Base-by-base conservation (phyloP, 2,113 vertebrate species). In the Lasiurus borealis region DNA sequence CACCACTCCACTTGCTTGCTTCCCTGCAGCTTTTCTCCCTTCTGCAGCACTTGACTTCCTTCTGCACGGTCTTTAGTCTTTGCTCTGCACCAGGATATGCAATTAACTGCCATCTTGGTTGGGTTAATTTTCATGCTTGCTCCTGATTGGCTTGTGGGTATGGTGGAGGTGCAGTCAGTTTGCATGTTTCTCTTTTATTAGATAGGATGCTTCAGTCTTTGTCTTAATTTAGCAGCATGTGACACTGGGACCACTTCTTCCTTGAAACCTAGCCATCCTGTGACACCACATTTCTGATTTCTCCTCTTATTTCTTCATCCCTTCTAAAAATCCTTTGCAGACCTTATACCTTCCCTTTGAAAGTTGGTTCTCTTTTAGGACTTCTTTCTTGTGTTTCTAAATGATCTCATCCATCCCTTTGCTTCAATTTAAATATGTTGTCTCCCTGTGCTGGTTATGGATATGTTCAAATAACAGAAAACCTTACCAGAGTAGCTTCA, bases 331-430 rank as follows among this genome's bases (percentile, higher is more conserved):
- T 66, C 77, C 25, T 27, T 73, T 44, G 71, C 44, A 73, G 78
- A n/a, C 13, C 34, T 59, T 77, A 29, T 14, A 9, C 18, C 19
- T 34, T 91, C 29, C 36, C 48, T 72, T 54, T 64, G 50, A 93
- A 95, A 92, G 21, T 44, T 59, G 82, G 12, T 72, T 92, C 57
- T 86, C 52, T 57, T 82, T 95, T 86, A 73, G 54, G 3, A 89
- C 29, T 85, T 94, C 34, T 71, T 87, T 90, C 36, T 71, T 92
- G 40, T 92, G 88, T 80, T 62, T 31, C 14, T 34, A 85, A 40
- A 34, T 87, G 25, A 76, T 62, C n/a, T 93, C 40, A 66, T 68
- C 34, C 27, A 87, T 23, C 14, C 15, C n/a, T 80, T 54, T 27
- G 13, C n/a, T 94, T 71, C n/a, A 72, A n/a, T 59, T 29, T 78